These are phyloP conservation scores for Tipula confusa DNA, from an alignment of 2,888 invertebrate species.

Conservation along the genomic window DNA sequence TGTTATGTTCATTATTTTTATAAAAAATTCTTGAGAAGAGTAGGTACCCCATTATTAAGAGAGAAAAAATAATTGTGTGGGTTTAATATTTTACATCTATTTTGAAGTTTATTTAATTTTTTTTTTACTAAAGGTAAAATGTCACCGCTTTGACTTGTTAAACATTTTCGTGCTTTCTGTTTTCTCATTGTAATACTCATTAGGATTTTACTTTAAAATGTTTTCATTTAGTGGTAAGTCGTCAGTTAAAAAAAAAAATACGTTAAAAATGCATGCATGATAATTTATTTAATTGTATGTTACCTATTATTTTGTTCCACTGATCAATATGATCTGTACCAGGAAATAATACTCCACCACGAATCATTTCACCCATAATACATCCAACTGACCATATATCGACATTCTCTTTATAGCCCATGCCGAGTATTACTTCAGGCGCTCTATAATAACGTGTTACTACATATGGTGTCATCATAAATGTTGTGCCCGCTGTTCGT, in stretches of 20 bases:
- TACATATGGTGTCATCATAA: slow-evolving; percentile 99
- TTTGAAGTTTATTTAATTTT: neutral
- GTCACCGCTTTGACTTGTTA: neutral
- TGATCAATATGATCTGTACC: slow-evolving; percentile 99
- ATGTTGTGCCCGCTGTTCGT: slow-evolving; percentile 94
- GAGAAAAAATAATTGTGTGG: neutral
- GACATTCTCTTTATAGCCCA: slow-evolving; percentile 99
- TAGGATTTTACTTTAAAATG: neutral
- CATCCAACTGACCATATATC: slow-evolving; percentile 99
- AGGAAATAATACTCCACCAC: slow-evolving; percentile 98
- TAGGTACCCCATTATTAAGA: neutral
- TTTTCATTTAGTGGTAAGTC: neutral
- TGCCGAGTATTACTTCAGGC: slow-evolving; percentile 95
- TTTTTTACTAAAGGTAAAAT: neutral
- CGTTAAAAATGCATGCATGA: too few species aligned
- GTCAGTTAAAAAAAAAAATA: neutral
- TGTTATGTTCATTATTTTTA: neutral
- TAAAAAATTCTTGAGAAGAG: neutral
- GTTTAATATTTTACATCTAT: neutral
- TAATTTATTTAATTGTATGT: neutral
- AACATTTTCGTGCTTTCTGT: neutral
- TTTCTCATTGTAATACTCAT: neutral
- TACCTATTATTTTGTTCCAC: slow-evolving; percentile 98
- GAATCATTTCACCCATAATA: slow-evolving; percentile 99
- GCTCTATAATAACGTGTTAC: slow-evolving; percentile 98